phyloP scores from a whole-genome alignment of 1,140 invertebrate genomes.

The Aphaenogaster rudis region DNA sequence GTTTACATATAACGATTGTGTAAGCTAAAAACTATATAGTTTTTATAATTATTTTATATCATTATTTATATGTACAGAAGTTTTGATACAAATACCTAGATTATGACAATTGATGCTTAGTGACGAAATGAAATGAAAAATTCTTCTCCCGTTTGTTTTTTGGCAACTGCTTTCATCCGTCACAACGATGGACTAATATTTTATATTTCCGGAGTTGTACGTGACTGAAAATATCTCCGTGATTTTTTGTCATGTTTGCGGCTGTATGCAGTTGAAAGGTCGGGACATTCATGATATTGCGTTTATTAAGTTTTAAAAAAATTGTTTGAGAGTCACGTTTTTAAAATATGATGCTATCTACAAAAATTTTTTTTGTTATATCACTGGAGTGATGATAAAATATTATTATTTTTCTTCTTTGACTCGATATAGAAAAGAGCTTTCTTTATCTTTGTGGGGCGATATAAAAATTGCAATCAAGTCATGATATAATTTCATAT shows the following conservation, averaged over 20 bases:
- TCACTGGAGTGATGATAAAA: neutral
- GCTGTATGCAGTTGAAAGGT: neutral
- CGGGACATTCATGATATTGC: neutral
- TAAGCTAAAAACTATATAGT: neutral
- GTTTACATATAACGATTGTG: neutral
- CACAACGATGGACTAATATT: slow-evolving; percentile 8
- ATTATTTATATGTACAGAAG: neutral
- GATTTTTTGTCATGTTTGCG: slow-evolving; percentile 4
- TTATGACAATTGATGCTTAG: neutral
- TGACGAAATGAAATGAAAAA: neutral
- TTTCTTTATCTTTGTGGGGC: neutral
- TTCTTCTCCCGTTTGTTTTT: neutral
- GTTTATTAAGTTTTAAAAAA: slow-evolving; percentile 21
- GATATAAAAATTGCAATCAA: neutral
- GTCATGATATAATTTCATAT: neutral
- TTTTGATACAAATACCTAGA: neutral
- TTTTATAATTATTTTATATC: neutral
- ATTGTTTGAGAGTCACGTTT: neutral
- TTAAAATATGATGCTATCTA: neutral
- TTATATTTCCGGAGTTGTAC: neutral
- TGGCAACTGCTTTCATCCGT: neutral
- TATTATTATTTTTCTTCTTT: neutral
- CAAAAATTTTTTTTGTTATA: neutral
- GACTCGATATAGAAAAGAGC: neutral
- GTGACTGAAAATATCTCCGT: slow-evolving; percentile 14